Percentiles rank a stretch among this genome's conserved stretches.
These are phyloP conservation scores for Pituophis catenifer DNA, from an alignment of 2,113 vertebrate genomes.

Conservation along the genomic window DNA sequence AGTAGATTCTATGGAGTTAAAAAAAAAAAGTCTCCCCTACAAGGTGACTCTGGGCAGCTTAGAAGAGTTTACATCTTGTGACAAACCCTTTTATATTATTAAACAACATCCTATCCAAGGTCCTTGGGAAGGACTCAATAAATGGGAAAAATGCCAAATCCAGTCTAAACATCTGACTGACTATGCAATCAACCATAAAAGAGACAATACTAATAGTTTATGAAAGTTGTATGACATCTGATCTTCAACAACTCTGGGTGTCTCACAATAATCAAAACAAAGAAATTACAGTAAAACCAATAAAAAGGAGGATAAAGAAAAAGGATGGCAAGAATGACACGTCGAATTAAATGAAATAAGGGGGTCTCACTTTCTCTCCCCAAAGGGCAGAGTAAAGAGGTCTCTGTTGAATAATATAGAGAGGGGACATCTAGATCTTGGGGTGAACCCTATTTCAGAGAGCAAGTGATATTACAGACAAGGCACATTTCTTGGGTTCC, in stretches of 20 bases:
- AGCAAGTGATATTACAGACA: neutral
- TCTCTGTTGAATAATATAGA: neutral
- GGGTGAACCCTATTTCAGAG: neutral
- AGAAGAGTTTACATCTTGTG: neutral
- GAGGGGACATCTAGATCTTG: neutral
- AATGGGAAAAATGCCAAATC: neutral
- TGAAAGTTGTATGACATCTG: neutral
- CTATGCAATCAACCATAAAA: neutral
- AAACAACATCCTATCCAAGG: neutral
- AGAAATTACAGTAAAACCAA: neutral
- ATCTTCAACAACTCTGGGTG: too few species aligned
- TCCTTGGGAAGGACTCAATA: neutral
- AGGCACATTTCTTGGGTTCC: neutral
- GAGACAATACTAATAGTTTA: neutral
- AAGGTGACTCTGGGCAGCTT: neutral
- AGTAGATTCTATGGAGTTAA: neutral
- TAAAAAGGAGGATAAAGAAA: neutral
- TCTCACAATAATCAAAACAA: neutral
- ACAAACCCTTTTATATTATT: neutral
- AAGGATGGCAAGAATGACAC: neutral
- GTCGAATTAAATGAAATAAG: neutral
- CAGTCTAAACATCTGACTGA: neutral
- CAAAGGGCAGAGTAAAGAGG: neutral
- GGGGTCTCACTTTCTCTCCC: neutral
- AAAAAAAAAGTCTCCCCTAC: neutral